Conservation (phyloP, 2,113 vertebrate genomes). For the Podarcis muralis region DNA sequence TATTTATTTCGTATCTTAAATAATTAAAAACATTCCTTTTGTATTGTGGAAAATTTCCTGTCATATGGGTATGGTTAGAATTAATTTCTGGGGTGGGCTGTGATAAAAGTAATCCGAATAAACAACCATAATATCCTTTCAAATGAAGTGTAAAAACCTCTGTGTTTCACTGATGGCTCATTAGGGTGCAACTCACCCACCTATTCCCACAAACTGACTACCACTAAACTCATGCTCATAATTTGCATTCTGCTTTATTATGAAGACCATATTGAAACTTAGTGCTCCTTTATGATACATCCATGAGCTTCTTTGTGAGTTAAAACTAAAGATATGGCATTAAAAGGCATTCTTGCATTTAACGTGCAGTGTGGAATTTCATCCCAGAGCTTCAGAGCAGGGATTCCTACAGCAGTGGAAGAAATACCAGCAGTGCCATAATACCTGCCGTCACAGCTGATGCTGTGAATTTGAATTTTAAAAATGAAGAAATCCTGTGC, state of each 20-base stretch:
- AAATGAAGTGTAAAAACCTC: neutral
- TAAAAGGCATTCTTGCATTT: neutral
- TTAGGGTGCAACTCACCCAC: neutral
- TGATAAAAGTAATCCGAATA: neutral
- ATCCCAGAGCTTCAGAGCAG: neutral
- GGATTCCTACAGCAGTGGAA: neutral
- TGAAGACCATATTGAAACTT: neutral
- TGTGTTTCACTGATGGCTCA: neutral
- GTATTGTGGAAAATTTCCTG: neutral
- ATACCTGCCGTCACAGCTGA: neutral
- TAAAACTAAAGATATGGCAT: neutral
- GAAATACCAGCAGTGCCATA: too few species aligned
- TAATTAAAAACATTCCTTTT: neutral
- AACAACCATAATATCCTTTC: neutral
- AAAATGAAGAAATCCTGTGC: neutral
- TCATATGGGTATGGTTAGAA: neutral
- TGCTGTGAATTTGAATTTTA: neutral
- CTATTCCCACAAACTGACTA: neutral
- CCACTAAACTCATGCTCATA: neutral
- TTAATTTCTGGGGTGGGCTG: neutral
- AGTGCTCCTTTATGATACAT: slow-evolving; percentile 2
- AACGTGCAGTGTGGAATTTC: neutral
- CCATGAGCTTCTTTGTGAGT: neutral
- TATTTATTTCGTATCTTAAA: slow-evolving; percentile 8
- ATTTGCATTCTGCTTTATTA: slow-evolving; percentile 15